Percentiles rank a stretch among this genome's conserved stretches.
phyloP scores from a whole-genome alignment of 2,888 invertebrate genomes.

The Diplolepis rosae region DNA sequence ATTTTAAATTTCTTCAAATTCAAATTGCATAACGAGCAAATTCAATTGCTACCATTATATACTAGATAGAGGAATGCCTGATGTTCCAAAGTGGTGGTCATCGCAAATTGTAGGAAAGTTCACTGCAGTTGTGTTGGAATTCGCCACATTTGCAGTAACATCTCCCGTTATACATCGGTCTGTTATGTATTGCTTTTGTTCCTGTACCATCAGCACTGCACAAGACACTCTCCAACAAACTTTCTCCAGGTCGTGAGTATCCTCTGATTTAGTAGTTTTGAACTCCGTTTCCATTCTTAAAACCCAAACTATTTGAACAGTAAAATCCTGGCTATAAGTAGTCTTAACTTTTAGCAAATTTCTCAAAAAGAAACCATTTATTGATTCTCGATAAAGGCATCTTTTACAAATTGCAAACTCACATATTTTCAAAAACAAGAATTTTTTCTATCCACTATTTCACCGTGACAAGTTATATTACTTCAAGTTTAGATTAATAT shows the following conservation, averaged over 20 bases:
- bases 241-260: slow-evolving; percentile 9
- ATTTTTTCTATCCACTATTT: neutral
- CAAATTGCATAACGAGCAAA: neutral
- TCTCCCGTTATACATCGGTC: slow-evolving; percentile 4
- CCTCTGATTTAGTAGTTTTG: slow-evolving; percentile 22
- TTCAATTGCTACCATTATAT: neutral
- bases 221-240: slow-evolving; percentile 9
- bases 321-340: neutral
- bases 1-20: too few species aligned
- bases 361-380: neutral
- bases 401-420: too few species aligned
- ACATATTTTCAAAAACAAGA: neutral
- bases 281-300: slow-evolving; percentile 22
- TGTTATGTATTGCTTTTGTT: slow-evolving; percentile 14
- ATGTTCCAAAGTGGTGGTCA: slow-evolving; percentile 4
- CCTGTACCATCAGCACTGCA: slow-evolving; percentile 6
- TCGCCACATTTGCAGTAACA: slow-evolving; percentile 19
- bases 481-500: too few species aligned
- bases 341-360: slow-evolving; percentile 19
- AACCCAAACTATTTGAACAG: slow-evolving; percentile 17
- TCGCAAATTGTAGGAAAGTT: slow-evolving; percentile 16
- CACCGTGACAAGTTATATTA: too few species aligned
- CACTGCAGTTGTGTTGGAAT: neutral
- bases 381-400: neutral
- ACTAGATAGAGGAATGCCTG: slow-evolving; percentile 2